A percentile compares a stretch with the other conserved stretches of the same genome.
Conservation (phyloP, 2,797 vertebrate genomes). For the Myoxocephalus aenaeus region DNA sequence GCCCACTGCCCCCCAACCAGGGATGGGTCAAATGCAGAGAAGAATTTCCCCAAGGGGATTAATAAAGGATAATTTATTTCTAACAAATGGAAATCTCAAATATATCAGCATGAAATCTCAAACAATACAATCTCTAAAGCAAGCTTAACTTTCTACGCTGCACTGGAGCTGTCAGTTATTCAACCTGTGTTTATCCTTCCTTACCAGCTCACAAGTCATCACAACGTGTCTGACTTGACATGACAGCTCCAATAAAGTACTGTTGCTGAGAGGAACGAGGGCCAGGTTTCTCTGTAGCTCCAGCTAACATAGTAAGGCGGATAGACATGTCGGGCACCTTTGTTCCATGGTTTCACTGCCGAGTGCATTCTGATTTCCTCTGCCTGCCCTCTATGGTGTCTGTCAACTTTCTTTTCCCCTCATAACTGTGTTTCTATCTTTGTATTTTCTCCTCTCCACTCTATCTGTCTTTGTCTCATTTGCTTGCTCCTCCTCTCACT, state of each 20-base stretch:
- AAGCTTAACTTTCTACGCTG: not conserved
- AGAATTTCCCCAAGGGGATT: no score
- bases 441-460: not conserved
- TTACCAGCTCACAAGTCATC: constrained; percentile 48
- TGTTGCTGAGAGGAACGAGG: constrained; percentile 30
- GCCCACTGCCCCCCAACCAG: no score
- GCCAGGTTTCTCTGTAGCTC: constrained; percentile 22
- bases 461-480: constrained; percentile 3
- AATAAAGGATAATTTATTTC: no score
- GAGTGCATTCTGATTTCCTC: constrained; percentile 20
- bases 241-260: constrained; percentile 58
- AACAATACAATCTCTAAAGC: constrained; percentile 12
- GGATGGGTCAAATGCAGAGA: no score
- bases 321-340: constrained; percentile 41
- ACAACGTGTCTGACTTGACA: constrained; percentile 42
- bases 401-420: constrained; percentile 7
- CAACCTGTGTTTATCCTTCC: constrained; percentile 41
- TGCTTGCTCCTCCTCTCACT: constrained; percentile 9
- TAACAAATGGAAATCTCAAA: not conserved
- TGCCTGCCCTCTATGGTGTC: constrained; percentile 34
- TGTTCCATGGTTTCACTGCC: constrained; percentile 24
- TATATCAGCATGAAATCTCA: constrained; percentile 20
- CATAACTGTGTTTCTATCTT: not conserved
- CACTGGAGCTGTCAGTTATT: constrained; percentile 37
- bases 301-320: constrained; percentile 30